phyloP scores from a whole-genome alignment of 2,113 vertebrate genomes.

The human (Homo sapiens) region GRCh38 chr4:47222001-47222500 shows the following conservation, averaged over 20 bases:
- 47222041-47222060: neutral
- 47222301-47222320: neutral
- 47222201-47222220: neutral
- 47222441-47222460: neutral
- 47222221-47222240: neutral
- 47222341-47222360: neutral
- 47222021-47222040: neutral
- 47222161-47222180: neutral
- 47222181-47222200: neutral
- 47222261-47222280: neutral
- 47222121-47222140: neutral
- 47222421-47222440: neutral
- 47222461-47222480: neutral
- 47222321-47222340: too few relatives aligned
- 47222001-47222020: neutral
- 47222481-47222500: neutral
- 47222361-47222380: neutral
- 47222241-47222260: neutral
- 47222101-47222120: neutral
- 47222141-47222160: neutral
- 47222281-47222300: neutral
- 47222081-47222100: neutral
- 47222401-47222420: neutral
- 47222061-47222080: neutral
- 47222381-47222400: neutral